Evolutionary conservation across 2,797 vertebrate species (phyloP).

Genomic region (Sparidentex hasta): DNA sequence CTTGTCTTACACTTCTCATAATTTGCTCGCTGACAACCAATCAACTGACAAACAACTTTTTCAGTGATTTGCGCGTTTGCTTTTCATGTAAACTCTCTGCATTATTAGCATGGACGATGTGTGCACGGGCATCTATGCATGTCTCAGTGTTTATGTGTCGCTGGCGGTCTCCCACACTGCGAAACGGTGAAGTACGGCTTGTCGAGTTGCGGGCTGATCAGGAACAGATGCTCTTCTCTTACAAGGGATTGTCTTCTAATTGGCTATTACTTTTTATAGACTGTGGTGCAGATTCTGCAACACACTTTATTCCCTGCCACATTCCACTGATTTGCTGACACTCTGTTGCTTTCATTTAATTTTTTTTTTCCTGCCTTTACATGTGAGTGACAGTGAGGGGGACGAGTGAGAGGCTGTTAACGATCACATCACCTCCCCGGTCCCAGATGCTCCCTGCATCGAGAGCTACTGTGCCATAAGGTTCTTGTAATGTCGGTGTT

Average conservation of each 20-base stretch:
- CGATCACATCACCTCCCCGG: constrained; percentile 53
- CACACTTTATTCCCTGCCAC: constrained; percentile 72
- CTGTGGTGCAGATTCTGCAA: constrained; percentile 73
- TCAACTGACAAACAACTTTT: constrained; percentile 25
- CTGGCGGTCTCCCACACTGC: constrained; percentile 44
- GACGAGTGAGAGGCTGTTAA: constrained; percentile 51
- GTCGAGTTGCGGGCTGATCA: constrained; percentile 73
- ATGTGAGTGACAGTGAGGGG: constrained; percentile 56
- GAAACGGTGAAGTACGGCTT: constrained; percentile 58
- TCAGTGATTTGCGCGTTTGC: background rate
- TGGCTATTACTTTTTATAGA: constrained; percentile 85
- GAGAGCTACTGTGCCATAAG: constrained; percentile 51
- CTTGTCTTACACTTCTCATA: too few species aligned
- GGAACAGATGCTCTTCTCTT: constrained; percentile 79
- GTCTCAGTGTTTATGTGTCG: constrained; percentile 33
- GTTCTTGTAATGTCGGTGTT: constrained; percentile 48
- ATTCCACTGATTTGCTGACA: constrained; percentile 80
- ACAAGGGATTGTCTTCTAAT: constrained; percentile 82
- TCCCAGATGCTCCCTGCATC: constrained; percentile 61
- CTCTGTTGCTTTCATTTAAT: constrained; percentile 63
- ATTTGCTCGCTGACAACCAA: constrained; percentile 36
- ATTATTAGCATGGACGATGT: constrained; percentile 19
- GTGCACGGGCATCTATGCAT: constrained; percentile 31
- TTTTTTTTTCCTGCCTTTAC: constrained; percentile 36
- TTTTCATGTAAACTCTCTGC: constrained; percentile 23